Evolutionary conservation across 2,888 invertebrate genomes (phyloP).

Genomic region (Ophraella communa): DNA sequence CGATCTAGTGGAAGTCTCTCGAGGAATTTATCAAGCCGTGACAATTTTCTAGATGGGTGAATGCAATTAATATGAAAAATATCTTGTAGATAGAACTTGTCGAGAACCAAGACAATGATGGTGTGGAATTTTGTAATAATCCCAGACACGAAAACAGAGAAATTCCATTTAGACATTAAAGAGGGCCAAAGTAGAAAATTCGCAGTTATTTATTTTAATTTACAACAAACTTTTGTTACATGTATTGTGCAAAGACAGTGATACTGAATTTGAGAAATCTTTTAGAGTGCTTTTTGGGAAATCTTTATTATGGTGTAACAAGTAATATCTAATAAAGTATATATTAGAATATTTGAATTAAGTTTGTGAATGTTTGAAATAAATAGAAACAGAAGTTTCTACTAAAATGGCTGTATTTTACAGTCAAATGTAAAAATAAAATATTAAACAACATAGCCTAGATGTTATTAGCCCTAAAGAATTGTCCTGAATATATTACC

Average conservation of each 20-base stretch:
- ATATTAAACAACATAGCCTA: too few relatives aligned
- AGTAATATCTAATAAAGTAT: too few relatives aligned
- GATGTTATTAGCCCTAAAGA: too few relatives aligned
- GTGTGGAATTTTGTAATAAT: slow-evolving; percentile 28
- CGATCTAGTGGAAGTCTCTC: slow-evolving; percentile 26
- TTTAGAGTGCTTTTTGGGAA: too few relatives aligned
- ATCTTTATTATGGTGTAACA: too few relatives aligned
- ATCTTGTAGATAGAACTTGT: slow-evolving; percentile 22
- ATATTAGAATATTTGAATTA: too few relatives aligned
- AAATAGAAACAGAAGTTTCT: too few relatives aligned
- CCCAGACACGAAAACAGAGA: slow-evolving; percentile 10
- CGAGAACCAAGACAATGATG: slow-evolving; percentile 26
- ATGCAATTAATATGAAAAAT: slow-evolving; percentile 29
- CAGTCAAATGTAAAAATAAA: too few relatives aligned
- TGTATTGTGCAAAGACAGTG: background rate
- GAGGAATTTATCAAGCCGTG: slow-evolving; percentile 27
- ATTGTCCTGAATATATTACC: too few relatives aligned
- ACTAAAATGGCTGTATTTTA: too few relatives aligned
- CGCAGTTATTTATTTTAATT: background rate
- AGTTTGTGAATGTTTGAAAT: too few relatives aligned
- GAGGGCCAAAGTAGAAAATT: background rate
- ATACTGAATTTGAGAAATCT: too few relatives aligned
- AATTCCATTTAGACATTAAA: background rate
- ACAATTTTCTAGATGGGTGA: slow-evolving; percentile 24
- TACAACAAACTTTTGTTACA: background rate